Evolutionary conservation across 2,797 vertebrate species (phyloP), one percentile per base, ranked within the genome.

Genomic region (Lithobates pipiens): DNA sequence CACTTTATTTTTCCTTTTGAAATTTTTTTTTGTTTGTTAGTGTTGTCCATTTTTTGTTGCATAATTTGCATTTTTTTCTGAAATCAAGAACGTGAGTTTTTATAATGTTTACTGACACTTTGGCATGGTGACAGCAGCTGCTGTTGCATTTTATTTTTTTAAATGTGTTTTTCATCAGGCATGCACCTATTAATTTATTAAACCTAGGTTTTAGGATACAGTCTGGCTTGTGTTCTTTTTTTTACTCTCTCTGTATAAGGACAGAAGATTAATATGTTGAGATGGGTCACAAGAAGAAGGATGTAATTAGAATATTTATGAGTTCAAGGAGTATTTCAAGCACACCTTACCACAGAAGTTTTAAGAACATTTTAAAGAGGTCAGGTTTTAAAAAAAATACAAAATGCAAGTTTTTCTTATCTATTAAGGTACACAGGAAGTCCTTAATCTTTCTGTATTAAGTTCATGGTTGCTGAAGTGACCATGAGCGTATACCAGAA

Each of bases 131-230:
- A 83, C 92, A 94, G 93, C 94, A 94, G 94, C 95, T 92, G 94
- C 91, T 91, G 89, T 90, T 94, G 92, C 91, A 94, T 94, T 91
- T 93, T 91, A 95, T 93, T 84, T 85, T 95, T 91, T 95, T 94
- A 91, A 88, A 92, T 96, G 94, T 97, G 94, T 92, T 95, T 39
- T 94, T 95, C 94, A 94, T 93, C 93, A 95, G 92, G 97, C 97
- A 98, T 98, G 97, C 94, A 92, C 92, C 92, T 91, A 94, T 97
- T 99, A 97, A 99, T 97, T 98, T 98, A 99, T 99, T 99, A 99
- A 99, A 98, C 94, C 92, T 94, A 95, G 90, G 93, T 95, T 95
- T 96, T 95, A 95, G 92, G 95, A 93, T 92, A 91, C 65, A 85
- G 87, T 54, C 71, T 82, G 88, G 29, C 25, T 83, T 0, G 82